Evolutionary conservation across 64 coral and sea anemone genomes (phyloP), one percentile per base, ranked within the genome.

Genomic region (Stylophora pistillata): DNA sequence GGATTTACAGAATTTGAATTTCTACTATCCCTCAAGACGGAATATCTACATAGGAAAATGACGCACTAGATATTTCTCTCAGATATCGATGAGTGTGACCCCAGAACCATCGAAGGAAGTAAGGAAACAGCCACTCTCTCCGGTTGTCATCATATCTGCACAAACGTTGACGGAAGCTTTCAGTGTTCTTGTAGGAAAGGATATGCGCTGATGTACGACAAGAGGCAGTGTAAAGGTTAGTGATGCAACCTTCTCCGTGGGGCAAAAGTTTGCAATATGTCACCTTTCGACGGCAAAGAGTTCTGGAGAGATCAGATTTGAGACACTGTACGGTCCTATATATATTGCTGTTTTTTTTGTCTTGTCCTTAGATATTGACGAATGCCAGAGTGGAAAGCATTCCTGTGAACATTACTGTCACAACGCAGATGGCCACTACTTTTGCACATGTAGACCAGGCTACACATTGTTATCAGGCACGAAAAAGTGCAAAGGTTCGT

Each of bases 21-120:
- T 41, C 37, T 41, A 41, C 6, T 3, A 41, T 6, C 37, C 37
- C 37, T 3, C 37, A 6, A 6, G 37, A 6, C 37, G 37, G 37
- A 41, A 41, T 41, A 41, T 41, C 37, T 41, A 41, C 37, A 6
- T 41, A 41, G 37, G 37, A 41, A 41, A 41, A 41, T 41, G 6
- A 41, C 37, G 37, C 6, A 41, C 6, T 6, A 41, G n/a, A 41
- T 58, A 23, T 78, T 58, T 78, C n/a, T n/a, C 32, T 0, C 58
- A 92, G 91, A 92, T 73, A 33, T 92, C 23, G 85, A 92, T 28
- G 91, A 92, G 53, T 92, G 91, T 79, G 9, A 41, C 0, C 29
- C 31, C 30, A 26, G 21, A 0, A 56, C 37, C 10, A 68, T 72
- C 7, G 26, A 13, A 11, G 88, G 76, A 10, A 63, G 37, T 18